Conservation (phyloP, 2,888 invertebrate genomes). For the Agonopterix subpropinquella region DNA sequence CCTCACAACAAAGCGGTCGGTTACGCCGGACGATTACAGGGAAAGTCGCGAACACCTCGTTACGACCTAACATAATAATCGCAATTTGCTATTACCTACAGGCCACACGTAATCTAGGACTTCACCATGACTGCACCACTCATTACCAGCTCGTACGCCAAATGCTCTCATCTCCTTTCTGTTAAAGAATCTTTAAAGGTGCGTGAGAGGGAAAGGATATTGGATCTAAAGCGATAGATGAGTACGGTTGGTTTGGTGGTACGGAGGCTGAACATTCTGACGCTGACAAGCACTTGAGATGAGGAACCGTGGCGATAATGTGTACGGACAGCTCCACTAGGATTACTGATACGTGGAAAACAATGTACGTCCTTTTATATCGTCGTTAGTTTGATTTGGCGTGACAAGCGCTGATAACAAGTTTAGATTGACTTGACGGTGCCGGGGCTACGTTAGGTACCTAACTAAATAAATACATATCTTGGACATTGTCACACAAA, state of each 20-base stretch:
- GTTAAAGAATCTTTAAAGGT: not conserved
- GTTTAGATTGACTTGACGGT: no score
- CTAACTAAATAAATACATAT: no score
- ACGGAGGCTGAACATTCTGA: conserved; percentile 9
- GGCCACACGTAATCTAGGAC: conserved; percentile 29
- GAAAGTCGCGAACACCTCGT: conserved; percentile 44
- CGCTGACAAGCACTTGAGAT: conserved; percentile 28
- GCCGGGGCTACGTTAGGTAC: not conserved
- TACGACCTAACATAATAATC: conserved; percentile 42
- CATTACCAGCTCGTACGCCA: not conserved
- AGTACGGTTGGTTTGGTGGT: conserved; percentile 3
- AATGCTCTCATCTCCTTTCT: not conserved
- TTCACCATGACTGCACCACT: conserved; percentile 6
- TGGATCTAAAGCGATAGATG: not conserved
- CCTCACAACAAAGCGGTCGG: conserved; percentile 11
- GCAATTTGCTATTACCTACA: conserved; percentile 39
- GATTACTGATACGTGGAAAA: not conserved
- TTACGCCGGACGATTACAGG: conserved; percentile 28
- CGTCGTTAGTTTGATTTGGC: not conserved
- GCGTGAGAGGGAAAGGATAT: not conserved
- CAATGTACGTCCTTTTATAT: not conserved
- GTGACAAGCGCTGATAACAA: no score
- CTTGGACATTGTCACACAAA: no score
- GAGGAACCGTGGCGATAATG: conserved; percentile 34
- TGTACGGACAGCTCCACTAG: conserved; percentile 6